Evolutionary conservation across 2,113 vertebrate genomes (phyloP).

Genomic region (Choloepus hoffmanni): DNA sequence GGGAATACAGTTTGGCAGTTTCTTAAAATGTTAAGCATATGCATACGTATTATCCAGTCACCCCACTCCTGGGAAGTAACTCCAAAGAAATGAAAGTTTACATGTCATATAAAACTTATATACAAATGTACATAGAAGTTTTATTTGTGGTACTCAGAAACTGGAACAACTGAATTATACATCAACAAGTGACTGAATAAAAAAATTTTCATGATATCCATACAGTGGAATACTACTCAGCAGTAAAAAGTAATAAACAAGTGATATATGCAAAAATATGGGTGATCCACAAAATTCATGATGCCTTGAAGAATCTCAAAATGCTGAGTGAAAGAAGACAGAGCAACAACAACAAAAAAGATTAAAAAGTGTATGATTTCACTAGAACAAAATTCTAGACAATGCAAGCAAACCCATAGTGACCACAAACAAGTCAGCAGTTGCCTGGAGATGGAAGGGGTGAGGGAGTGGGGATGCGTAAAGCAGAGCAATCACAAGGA

Average conservation of each 20-base stretch:
- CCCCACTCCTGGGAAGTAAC: not conserved
- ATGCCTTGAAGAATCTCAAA: not conserved
- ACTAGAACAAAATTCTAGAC: not conserved
- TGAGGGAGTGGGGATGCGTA: not conserved
- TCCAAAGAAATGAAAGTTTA: not conserved
- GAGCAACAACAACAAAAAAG: not conserved
- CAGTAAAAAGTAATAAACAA: not conserved
- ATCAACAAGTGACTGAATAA: not conserved
- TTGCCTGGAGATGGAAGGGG: not conserved
- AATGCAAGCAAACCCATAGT: not conserved
- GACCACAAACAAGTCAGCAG: not conserved
- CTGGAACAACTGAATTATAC: not conserved
- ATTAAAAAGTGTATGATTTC: no score
- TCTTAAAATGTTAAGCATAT: not conserved
- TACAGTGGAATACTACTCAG: not conserved
- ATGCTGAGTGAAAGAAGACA: not conserved
- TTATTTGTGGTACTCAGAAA: not conserved
- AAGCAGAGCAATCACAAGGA: not conserved
- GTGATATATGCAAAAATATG: not conserved
- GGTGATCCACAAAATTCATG: not conserved
- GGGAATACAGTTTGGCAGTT: not conserved
- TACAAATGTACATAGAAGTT: not conserved
- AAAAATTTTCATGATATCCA: not conserved
- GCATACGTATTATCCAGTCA: not conserved
- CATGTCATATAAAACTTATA: not conserved